Conservation (phyloP, 2,113 vertebrate genomes). For the Felis catus region DNA sequence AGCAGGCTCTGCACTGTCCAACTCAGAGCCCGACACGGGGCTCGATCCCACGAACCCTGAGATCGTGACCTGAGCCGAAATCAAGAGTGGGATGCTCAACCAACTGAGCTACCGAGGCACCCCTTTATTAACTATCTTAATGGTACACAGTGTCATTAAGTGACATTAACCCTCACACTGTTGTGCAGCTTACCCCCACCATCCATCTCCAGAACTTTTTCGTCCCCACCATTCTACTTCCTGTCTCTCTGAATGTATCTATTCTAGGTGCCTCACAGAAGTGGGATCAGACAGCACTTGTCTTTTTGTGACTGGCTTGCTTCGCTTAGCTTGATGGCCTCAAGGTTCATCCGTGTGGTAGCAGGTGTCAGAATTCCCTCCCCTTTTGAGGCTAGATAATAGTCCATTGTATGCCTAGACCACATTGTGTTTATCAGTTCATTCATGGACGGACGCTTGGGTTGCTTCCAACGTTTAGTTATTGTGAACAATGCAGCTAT, state of each 20-base stretch:
- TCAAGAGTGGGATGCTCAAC: no score
- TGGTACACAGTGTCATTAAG: not conserved
- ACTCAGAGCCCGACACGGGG: no score
- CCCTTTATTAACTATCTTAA: not conserved
- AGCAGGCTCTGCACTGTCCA: no score
- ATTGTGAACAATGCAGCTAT: not conserved
- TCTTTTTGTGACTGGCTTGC: not conserved
- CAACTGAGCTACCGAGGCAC: no score
- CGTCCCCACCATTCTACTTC: not conserved
- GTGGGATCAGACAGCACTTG: not conserved
- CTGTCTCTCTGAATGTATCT: not conserved
- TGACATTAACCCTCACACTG: not conserved
- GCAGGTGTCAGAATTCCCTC: not conserved
- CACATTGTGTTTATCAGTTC: not conserved
- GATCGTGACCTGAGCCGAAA: no score
- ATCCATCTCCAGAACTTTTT: not conserved
- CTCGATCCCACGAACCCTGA: no score
- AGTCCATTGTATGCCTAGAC: not conserved
- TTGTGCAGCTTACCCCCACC: no score
- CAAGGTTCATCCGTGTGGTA: not conserved
- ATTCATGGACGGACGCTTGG: not conserved
- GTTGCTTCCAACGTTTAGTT: not conserved
- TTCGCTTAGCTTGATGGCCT: not conserved
- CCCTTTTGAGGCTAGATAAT: not conserved
- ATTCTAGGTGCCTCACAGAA: not conserved